Evolutionary conservation across 2,113 vertebrate genomes (phyloP).

Genomic region (Spizaetus ornatus): DNA sequence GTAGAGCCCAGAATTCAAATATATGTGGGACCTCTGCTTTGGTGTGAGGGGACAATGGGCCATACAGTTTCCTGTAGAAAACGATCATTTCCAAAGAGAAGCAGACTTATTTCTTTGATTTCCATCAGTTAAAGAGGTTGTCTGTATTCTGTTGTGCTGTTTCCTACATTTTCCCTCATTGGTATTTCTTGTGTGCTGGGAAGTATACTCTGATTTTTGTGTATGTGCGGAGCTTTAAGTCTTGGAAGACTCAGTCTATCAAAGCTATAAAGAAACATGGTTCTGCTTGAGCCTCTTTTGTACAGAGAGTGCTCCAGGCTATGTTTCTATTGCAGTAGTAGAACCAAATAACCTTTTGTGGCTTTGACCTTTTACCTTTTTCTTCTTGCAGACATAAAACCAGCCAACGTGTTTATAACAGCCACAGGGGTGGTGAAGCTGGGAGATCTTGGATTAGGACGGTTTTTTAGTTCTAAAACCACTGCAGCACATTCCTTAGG

Average conservation of each 20-base stretch:
- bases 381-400: conserved; percentile 82
- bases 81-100: background rate
- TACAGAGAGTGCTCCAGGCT: background rate
- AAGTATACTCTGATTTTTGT: background rate
- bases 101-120: background rate
- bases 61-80: background rate
- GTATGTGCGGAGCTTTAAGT: background rate
- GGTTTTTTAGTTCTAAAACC: conserved; percentile 88
- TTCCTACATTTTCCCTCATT: background rate
- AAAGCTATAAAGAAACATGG: background rate
- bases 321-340: conserved; percentile 12
- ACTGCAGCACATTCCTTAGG: conserved; percentile 87
- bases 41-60: background rate
- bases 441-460: conserved; percentile 85
- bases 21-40: background rate
- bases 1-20: background rate
- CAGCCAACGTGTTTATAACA: conserved; percentile 88
- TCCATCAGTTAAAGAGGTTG: background rate
- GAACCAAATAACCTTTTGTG: conserved; percentile 29
- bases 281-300: background rate
- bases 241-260: background rate
- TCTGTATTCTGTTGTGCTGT: background rate
- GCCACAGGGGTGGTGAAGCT: conserved; percentile 86
- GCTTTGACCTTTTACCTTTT: conserved; percentile 31
- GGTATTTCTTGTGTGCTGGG: conserved; percentile 4